A percentile compares a stretch with the other conserved stretches of the same genome.
phyloP scores from a whole-genome alignment of 2,113 vertebrate genomes.

The Brachionichthys hirsutus region DNA sequence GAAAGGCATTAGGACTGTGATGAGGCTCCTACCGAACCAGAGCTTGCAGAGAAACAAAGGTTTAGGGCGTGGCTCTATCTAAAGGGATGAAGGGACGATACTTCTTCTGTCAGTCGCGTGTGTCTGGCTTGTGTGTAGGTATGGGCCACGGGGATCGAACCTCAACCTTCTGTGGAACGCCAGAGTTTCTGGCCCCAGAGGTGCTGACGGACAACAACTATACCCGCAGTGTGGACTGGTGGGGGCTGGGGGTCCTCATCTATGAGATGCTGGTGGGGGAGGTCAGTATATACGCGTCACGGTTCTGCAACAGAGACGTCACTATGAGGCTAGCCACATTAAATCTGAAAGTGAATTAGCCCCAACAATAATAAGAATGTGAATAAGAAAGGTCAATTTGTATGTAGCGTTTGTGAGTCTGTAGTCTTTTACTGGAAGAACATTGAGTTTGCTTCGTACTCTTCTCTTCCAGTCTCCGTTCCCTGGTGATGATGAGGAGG shows the following conservation, averaged over 20 bases:
- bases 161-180: constrained; percentile 94
- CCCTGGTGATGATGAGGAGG: constrained; percentile 94
- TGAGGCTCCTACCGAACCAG: too few relatives aligned
- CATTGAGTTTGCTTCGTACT: background rate
- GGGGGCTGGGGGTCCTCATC: constrained; percentile 92
- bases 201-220: constrained; percentile 91
- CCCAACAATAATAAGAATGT: too few relatives aligned
- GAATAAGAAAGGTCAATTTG: too few relatives aligned
- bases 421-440: too few relatives aligned
- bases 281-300: constrained; percentile 73
- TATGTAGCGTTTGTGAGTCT: too few relatives aligned
- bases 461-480: constrained; percentile 83
- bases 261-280: constrained; percentile 97
- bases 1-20: too few relatives aligned
- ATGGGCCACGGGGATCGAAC: constrained; percentile 92
- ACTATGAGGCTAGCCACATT: too few relatives aligned
- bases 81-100: too few relatives aligned
- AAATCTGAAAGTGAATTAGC: too few relatives aligned
- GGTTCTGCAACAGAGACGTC: background rate
- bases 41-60: too few relatives aligned
- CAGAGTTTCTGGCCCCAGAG: constrained; percentile 94
- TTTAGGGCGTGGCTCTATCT: too few relatives aligned
- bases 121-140: constrained; percentile 68
- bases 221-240: constrained; percentile 95
- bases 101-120: too few relatives aligned